Evolutionary conservation across 2,113 vertebrate genomes (phyloP).

Genomic region (Engraulis encrasicolus): DNA sequence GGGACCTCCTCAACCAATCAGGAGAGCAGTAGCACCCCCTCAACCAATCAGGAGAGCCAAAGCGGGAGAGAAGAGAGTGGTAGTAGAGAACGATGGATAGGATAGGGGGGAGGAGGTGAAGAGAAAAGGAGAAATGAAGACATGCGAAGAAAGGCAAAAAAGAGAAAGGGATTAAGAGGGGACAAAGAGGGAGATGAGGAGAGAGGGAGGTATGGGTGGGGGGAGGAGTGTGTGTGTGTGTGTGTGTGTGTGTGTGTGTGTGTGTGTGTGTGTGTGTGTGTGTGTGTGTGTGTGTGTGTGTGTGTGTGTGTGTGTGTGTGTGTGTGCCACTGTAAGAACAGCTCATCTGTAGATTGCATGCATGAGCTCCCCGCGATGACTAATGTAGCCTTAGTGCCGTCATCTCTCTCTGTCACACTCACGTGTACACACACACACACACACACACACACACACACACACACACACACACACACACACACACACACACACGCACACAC

Average conservation of each 20-base stretch:
- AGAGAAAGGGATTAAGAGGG: neutral
- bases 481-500: too few relatives aligned
- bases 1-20: neutral
- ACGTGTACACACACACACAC: too few relatives aligned
- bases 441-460: too few relatives aligned
- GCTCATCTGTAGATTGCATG: conserved; percentile 26
- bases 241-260: too few relatives aligned
- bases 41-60: neutral
- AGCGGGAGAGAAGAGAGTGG: neutral
- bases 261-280: too few relatives aligned
- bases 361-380: too few relatives aligned
- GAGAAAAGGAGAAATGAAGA: neutral
- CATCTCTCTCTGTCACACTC: neutral
- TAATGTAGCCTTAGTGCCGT: too few relatives aligned
- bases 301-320: conserved; percentile 10
- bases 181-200: neutral
- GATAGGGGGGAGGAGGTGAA: neutral
- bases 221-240: neutral
- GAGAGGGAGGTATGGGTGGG: neutral
- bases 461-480: too few relatives aligned
- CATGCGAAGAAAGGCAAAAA: neutral
- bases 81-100: neutral
- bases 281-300: neutral
- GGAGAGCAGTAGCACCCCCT: neutral
- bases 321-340: too few relatives aligned